A percentile compares a stretch with the other conserved stretches of the same genome.
Conservation (phyloP, 2,888 invertebrate genomes). For the Heliconius charithonia region DNA sequence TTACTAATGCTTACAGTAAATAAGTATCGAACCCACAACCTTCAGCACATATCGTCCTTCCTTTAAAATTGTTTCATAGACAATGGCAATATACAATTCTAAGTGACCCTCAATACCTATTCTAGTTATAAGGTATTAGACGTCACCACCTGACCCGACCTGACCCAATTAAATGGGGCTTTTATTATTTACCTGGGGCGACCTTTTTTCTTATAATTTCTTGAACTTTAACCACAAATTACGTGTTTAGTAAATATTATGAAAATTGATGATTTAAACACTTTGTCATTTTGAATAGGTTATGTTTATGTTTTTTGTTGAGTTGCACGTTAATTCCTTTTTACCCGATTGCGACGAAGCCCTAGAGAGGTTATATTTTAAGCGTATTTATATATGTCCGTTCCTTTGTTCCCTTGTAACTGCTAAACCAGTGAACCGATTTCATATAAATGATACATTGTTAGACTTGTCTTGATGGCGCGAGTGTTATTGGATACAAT, state of each 20-base stretch:
- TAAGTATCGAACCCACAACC: no score
- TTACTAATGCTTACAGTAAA: no score
- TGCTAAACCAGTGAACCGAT: no score
- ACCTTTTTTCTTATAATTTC: background rate
- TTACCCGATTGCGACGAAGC: no score
- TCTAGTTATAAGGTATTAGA: background rate
- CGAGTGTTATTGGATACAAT: no score
- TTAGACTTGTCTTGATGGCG: no score
- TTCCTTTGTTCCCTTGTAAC: no score
- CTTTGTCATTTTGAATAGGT: background rate
- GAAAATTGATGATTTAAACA: conserved; percentile 7
- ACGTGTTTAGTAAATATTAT: conserved; percentile 10
- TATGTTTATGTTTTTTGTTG: background rate
- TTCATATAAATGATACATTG: no score
- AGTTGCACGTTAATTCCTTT: no score
- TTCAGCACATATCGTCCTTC: background rate
- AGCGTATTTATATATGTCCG: no score
- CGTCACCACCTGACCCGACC: conserved; percentile 12
- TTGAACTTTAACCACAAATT: conserved; percentile 1
- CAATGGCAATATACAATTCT: background rate
- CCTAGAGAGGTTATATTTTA: no score
- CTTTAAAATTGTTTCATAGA: background rate
- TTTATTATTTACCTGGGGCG: conserved; percentile 14
- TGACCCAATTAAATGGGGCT: conserved; percentile 20
- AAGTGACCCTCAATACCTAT: background rate